Evolutionary conservation across 2,797 vertebrate genomes (phyloP).

Genomic region (Callimico goeldii): DNA sequence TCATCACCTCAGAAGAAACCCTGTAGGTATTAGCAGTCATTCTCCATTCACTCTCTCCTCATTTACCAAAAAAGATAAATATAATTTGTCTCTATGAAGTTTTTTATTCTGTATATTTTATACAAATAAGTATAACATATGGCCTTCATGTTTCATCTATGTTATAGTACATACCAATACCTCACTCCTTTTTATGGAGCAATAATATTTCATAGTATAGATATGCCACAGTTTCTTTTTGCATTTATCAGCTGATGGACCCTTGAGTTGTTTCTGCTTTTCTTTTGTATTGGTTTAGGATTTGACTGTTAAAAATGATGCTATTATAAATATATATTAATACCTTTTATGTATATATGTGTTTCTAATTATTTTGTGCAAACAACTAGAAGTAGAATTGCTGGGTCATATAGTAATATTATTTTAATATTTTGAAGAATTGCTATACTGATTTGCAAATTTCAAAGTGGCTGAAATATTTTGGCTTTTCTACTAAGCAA

Average conservation of each 20-base stretch:
- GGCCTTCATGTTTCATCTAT: neutral
- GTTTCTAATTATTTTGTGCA: neutral
- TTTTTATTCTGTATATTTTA: neutral
- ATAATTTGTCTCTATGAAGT: neutral
- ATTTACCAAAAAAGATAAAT: neutral
- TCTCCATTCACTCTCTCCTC: neutral
- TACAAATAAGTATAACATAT: neutral
- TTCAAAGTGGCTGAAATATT: neutral
- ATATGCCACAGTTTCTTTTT: neutral
- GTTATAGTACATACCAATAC: neutral
- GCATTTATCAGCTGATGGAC: neutral
- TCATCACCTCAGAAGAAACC: neutral
- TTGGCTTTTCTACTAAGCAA: neutral
- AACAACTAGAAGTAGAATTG: neutral
- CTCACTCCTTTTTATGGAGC: neutral
- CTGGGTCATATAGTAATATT: neutral
- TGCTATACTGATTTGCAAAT: neutral
- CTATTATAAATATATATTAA: neutral
- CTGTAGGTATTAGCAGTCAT: neutral
- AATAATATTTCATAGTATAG: neutral
- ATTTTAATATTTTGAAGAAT: neutral
- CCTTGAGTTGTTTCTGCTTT: neutral
- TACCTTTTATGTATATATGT: neutral
- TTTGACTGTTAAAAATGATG: neutral
- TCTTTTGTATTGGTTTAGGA: neutral